Evolutionary conservation across 2,797 vertebrate genomes (phyloP).

Genomic region (Halcyon leucocephala): DNA sequence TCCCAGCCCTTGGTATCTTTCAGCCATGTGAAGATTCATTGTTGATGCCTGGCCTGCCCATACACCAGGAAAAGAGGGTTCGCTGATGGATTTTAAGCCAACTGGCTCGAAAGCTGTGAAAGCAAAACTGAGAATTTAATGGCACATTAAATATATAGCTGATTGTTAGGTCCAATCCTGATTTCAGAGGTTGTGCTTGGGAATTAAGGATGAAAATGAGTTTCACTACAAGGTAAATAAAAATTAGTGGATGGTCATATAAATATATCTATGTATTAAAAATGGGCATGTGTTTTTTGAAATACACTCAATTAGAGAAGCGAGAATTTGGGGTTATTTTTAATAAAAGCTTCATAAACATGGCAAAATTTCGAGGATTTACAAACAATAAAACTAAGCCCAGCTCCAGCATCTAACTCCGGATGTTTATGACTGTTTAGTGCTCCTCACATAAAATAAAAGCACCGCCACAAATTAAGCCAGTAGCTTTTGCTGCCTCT

Average conservation of each 20-base stretch:
- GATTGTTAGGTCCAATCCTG: constrained; percentile 8
- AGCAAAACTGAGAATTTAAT: constrained; percentile 10
- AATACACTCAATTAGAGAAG: not conserved
- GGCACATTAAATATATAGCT: not conserved
- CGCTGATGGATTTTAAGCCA: not conserved
- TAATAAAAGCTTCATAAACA: constrained; percentile 25
- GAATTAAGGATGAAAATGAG: constrained; percentile 13
- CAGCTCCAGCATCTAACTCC: not conserved
- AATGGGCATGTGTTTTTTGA: not conserved
- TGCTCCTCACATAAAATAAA: constrained; percentile 2
- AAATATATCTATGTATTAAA: not conserved
- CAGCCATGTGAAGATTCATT: not conserved
- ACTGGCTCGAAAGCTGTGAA: not conserved
- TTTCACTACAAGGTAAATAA: constrained; percentile 42
- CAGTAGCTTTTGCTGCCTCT: not conserved
- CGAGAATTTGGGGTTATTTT: not conserved
- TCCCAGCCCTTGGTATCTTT: not conserved
- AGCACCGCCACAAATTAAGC: not conserved
- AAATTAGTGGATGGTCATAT: constrained; percentile 7
- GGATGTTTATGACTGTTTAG: not conserved
- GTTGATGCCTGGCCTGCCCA: not conserved
- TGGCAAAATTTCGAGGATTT: not conserved
- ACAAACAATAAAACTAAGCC: not conserved
- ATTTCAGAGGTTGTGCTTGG: not conserved
- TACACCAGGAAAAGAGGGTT: not conserved